Percentiles rank a stretch among this genome's conserved stretches.
phyloP scores from a whole-genome alignment of 2,888 invertebrate genomes.

The Brachyopa scutellaris region DNA sequence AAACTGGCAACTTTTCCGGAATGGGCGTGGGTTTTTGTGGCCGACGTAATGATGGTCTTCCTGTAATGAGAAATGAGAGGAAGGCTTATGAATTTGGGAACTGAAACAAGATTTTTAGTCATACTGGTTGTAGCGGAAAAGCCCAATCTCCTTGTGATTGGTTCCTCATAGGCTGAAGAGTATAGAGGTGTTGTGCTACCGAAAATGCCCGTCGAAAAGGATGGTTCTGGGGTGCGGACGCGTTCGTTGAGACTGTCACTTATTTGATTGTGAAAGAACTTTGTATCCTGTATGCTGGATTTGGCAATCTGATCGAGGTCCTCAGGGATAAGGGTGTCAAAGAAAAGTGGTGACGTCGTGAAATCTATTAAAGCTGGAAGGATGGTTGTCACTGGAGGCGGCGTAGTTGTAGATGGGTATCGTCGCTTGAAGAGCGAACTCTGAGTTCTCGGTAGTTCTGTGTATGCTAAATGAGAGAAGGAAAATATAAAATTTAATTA shows the following conservation, averaged over 20 bases:
- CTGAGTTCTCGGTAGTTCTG: conserved; percentile 80
- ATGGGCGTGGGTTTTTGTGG: conserved; percentile 76
- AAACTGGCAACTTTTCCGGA: conserved; percentile 74
- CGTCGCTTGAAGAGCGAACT: conserved; percentile 82
- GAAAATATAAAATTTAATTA: background rate
- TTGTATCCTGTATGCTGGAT: conserved; percentile 79
- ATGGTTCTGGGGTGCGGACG: conserved; percentile 40
- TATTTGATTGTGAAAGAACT: conserved; percentile 77
- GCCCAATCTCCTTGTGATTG: conserved; percentile 74
- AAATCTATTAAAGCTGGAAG: conserved; percentile 61
- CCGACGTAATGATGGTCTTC: conserved; percentile 74
- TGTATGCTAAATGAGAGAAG: conserved; percentile 74
- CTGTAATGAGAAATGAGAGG: conserved; percentile 60
- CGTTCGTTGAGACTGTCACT: conserved; percentile 69
- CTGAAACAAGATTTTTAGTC: conserved; percentile 8
- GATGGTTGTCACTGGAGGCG: conserved; percentile 74
- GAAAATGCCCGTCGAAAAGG: conserved; percentile 71
- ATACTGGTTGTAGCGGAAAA: conserved; percentile 62
- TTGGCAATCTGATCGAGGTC: conserved; percentile 80
- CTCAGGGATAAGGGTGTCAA: conserved; percentile 72
- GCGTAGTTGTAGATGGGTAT: conserved; percentile 76
- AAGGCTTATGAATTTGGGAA: background rate
- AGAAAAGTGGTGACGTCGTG: conserved; percentile 56
- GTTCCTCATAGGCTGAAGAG: conserved; percentile 70
- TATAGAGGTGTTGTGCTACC: conserved; percentile 65